Base-by-base conservation (phyloP, 1,140 invertebrate species). In the Heliconius eleuchia region DNA sequence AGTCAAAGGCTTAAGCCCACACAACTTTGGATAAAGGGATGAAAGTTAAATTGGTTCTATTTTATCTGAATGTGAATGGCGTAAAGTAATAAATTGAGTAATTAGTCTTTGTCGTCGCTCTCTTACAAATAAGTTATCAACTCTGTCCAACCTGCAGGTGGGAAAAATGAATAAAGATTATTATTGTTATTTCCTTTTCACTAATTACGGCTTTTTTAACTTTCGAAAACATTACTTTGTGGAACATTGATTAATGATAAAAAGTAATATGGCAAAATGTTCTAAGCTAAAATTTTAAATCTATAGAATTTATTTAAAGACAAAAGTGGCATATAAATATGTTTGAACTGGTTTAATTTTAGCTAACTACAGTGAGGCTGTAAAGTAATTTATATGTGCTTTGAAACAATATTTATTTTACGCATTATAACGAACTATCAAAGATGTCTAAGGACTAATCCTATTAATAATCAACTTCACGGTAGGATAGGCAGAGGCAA, bases 81-180 rank as follows among this genome's bases (percentile, higher is more conserved):
- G 83, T 82, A 80, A 84, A 86, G 86, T 82, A 80, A 91, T 85
- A 88, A 88, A 88, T 89, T 89, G 86, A 87, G 88, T 88, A 88
- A 88, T 89, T 89, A 87, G 85, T 83, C 81, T 60, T 70, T 82
- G 71, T 72, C 71, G 71, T 27, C 37, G 71, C 71, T 39, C 71
- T 42, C 71, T 39, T 72, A 42, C 37, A 39, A 72, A 37, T 72
- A 42, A 42, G 71, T 72, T 42, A 72, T 42, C 71, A 72, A 72
- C 37, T 42, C 71, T 19, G 71, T n/a, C 37, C n/a, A 37, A 71
- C 71, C 71, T 71, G 71, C 37, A 71, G 30, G 30, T 71, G 71
- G 71, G n/a, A 71, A 71, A 71, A 71, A 71, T 71, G 4, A 39
- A 71, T 71, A 30, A 71, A 37, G 71, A 71, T 57, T 30, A 66